phyloP scores from a whole-genome alignment of 1,140 invertebrate genomes.

The Tetramorium simillimum region DNA sequence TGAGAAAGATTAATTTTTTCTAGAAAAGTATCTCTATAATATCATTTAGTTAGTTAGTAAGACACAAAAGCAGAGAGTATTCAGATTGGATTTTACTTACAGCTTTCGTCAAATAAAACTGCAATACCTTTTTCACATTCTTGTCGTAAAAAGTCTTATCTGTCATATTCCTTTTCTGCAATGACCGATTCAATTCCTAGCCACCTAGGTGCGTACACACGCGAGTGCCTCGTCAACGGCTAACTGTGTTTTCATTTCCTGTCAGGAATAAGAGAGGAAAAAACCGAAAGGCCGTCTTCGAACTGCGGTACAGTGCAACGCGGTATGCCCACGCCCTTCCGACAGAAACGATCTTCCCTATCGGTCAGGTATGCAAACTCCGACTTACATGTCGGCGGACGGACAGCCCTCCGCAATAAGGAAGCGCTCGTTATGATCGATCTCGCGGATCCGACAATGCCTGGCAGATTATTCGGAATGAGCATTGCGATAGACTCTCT shows the following conservation, averaged over 20 bases:
- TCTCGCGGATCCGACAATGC: constrained; percentile 69
- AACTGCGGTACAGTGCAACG: constrained; percentile 2
- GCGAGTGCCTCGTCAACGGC: constrained; percentile 14
- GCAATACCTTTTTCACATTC: background rate
- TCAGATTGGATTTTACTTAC: background rate
- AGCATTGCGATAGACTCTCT: constrained; percentile 34
- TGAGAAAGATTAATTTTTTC: background rate
- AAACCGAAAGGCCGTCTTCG: constrained; percentile 17
- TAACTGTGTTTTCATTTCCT: constrained; percentile 56
- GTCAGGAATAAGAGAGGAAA: constrained; percentile 18
- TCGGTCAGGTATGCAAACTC: constrained; percentile 66
- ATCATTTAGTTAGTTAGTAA: background rate
- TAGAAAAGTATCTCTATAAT: background rate
- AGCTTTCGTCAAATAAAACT: background rate
- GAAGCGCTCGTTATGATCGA: constrained; percentile 73
- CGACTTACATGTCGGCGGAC: constrained; percentile 63
- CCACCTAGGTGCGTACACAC: background rate
- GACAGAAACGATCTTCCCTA: constrained; percentile 66
- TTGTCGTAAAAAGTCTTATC: background rate
- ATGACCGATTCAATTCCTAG: constrained; percentile 20
- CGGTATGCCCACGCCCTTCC: constrained; percentile 66
- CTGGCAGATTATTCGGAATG: constrained; percentile 62
- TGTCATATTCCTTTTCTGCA: background rate
- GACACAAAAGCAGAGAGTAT: background rate
- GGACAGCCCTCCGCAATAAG: constrained; percentile 69